These are phyloP conservation scores for Eremophila alpestris DNA, from an alignment of 2,797 vertebrate species.

Conservation along the genomic window DNA sequence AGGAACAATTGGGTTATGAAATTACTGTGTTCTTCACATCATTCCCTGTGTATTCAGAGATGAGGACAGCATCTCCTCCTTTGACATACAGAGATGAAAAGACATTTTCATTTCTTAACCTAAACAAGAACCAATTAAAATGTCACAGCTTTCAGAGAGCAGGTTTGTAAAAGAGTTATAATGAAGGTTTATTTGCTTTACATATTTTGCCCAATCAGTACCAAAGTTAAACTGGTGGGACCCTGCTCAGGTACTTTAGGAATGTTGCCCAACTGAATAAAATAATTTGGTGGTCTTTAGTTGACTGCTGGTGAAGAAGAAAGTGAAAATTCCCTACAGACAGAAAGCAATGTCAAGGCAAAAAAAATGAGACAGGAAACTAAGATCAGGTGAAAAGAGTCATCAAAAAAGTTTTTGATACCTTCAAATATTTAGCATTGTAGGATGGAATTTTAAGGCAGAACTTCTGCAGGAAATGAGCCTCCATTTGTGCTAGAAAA, in stretches of 20 bases:
- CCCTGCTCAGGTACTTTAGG: not conserved
- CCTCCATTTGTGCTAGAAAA: not conserved
- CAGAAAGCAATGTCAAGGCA: not conserved
- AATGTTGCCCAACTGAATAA: not conserved
- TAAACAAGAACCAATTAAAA: not conserved
- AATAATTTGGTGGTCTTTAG: not conserved
- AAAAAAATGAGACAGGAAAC: not conserved
- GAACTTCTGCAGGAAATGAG: not conserved
- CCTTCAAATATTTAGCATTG: not conserved
- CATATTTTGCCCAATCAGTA: not conserved
- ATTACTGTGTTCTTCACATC: not conserved
- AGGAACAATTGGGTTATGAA: not conserved
- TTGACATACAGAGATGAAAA: not conserved
- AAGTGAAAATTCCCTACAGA: not conserved
- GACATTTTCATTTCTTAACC: not conserved
- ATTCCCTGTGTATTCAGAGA: not conserved
- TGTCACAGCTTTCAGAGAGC: not conserved
- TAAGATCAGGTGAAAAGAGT: not conserved
- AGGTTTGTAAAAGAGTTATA: not conserved
- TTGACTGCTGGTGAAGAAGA: not conserved
- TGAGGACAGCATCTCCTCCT: not conserved
- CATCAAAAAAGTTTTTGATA: not conserved
- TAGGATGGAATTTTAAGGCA: not conserved
- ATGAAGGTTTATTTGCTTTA: not conserved
- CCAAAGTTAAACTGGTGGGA: not conserved